phyloP scores from a whole-genome alignment of 2,797 vertebrate species.

The Lithobates sylvaticus region DNA sequence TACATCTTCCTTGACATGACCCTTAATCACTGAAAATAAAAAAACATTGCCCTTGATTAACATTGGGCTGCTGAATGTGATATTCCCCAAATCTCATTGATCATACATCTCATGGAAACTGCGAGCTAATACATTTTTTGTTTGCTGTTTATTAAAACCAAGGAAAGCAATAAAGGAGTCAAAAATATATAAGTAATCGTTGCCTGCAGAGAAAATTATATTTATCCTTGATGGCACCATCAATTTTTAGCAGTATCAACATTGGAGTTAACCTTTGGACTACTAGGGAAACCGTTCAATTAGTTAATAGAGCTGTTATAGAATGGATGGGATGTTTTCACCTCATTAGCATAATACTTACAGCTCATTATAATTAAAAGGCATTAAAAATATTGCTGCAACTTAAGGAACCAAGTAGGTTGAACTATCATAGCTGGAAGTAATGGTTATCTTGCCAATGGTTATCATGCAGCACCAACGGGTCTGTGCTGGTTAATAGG shows the following conservation, averaged over 20 bases:
- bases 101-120: slow-evolving; percentile 37
- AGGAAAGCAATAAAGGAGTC: slow-evolving; percentile 13
- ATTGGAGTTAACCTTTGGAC: slow-evolving; percentile 25
- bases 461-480: no score
- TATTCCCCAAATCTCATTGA: slow-evolving; percentile 51
- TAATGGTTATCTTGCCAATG: no score
- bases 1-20: slow-evolving; percentile 63
- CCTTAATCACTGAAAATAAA: slow-evolving; percentile 62
- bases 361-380: slow-evolving; percentile 5
- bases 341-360: slow-evolving; percentile 31
- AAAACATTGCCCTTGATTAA: slow-evolving; percentile 66
- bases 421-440: no score
- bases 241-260: slow-evolving; percentile 10
- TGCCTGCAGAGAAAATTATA: background rate
- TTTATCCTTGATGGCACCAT: background rate
- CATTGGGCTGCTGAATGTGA: slow-evolving; percentile 64
- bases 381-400: slow-evolving; percentile 18
- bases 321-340: slow-evolving; percentile 30
- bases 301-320: slow-evolving; percentile 45
- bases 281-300: slow-evolving; percentile 8
- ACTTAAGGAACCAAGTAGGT: background rate
- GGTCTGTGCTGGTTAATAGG: no score
- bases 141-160: slow-evolving; percentile 26
- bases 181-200: background rate
- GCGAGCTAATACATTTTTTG: slow-evolving; percentile 24